Percentiles rank a stretch among this genome's conserved stretches.
Evolutionary conservation across 92 coral and sea anemone genomes (phyloP).

Genomic region (Diadumene lineata): DNA sequence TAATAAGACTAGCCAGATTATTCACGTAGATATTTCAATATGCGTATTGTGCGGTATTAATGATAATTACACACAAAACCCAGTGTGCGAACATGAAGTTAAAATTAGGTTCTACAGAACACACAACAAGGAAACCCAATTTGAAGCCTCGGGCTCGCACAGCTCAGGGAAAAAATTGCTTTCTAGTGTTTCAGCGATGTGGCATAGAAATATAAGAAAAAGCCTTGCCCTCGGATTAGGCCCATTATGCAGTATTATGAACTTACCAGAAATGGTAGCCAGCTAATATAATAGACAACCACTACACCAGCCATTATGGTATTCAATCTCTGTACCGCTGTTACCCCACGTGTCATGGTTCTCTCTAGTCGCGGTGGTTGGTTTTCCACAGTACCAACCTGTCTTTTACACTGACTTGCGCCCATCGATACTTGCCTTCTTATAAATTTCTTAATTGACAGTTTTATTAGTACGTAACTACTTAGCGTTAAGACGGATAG

Average conservation of each 20-base stretch:
- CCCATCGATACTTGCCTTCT: conserved; percentile 58
- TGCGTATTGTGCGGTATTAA: too few relatives aligned
- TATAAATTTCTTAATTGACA: conserved; percentile 62
- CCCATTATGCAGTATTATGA: neutral
- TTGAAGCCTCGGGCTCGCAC: too few relatives aligned
- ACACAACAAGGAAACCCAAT: too few relatives aligned
- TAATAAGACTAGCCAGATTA: too few relatives aligned
- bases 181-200: too few relatives aligned
- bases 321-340: conserved; percentile 54
- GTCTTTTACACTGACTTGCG: neutral
- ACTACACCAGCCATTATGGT: conserved; percentile 79
- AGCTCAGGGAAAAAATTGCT: too few relatives aligned
- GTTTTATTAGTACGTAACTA: conserved; percentile 32
- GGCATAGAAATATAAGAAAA: too few relatives aligned
- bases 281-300: conserved; percentile 71
- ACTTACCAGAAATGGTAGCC: conserved; percentile 92
- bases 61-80: too few relatives aligned
- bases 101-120: too few relatives aligned
- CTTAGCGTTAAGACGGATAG: conserved; percentile 39
- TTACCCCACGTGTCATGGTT: conserved; percentile 27
- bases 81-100: too few relatives aligned
- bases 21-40: too few relatives aligned
- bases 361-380: conserved; percentile 10
- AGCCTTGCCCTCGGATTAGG: too few relatives aligned
- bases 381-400: neutral